Percentiles rank a stretch among this genome's conserved stretches.
Conservation (phyloP, 2,888 invertebrate species). For the Leucophora obtusa region DNA sequence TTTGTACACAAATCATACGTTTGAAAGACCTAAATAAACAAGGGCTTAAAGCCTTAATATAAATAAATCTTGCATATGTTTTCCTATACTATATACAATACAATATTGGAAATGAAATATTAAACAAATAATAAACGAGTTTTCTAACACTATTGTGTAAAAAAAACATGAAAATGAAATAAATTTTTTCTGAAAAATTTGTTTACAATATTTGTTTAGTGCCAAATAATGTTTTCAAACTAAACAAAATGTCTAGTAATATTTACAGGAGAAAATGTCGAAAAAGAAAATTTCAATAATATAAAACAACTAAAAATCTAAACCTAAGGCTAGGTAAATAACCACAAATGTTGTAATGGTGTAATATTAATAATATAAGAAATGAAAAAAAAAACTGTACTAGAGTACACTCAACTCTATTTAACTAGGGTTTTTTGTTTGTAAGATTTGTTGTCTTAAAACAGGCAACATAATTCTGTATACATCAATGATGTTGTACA, state of each 20-base stretch:
- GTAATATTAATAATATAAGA: conserved; percentile 33
- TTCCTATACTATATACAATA: conserved; percentile 20
- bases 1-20: conserved; percentile 27
- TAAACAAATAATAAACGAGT: conserved; percentile 35
- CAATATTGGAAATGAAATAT: conserved; percentile 41
- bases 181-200: conserved; percentile 27
- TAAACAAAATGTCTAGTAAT: conserved; percentile 18
- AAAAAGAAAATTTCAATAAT: conserved; percentile 32
- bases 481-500: conserved; percentile 9
- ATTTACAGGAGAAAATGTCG: conserved; percentile 2
- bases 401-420: conserved; percentile 53
- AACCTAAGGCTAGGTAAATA: conserved; percentile 49
- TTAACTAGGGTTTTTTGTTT: conserved; percentile 39
- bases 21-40: conserved; percentile 57
- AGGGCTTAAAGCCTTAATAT: conserved; percentile 47
- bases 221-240: conserved; percentile 57
- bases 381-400: conserved; percentile 39
- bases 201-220: conserved; percentile 57
- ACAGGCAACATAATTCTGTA: conserved; percentile 1
- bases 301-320: conserved; percentile 11
- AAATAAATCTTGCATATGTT: conserved; percentile 57
- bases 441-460: conserved; percentile 3
- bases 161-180: conserved; percentile 33
- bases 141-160: conserved; percentile 55
- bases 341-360: conserved; percentile 37